Conservation (phyloP, 2,113 vertebrate species). For the Isurus oxyrinchus region DNA sequence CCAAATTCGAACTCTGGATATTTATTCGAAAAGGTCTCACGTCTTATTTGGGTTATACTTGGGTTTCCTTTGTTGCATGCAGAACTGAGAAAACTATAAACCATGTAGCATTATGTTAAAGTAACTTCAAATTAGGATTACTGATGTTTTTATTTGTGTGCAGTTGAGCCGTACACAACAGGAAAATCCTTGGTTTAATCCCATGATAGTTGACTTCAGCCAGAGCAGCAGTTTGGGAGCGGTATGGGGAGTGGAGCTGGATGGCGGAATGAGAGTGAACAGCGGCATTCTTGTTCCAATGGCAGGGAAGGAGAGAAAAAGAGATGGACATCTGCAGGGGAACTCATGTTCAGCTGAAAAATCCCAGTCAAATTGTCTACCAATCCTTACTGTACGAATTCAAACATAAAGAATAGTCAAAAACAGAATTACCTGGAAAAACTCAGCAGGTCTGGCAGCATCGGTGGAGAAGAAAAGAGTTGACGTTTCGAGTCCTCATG, state of each 20-base stretch:
- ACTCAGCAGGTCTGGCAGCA: no score
- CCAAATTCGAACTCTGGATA: not conserved
- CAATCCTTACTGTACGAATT: no score
- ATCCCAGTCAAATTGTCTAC: not conserved
- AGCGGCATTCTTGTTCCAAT: not conserved
- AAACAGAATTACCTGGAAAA: no score
- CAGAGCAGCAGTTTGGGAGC: not conserved
- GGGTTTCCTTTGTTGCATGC: not conserved
- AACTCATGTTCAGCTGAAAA: not conserved
- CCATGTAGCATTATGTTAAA: not conserved
- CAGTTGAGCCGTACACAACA: not conserved
- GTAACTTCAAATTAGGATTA: not conserved
- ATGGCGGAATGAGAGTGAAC: not conserved
- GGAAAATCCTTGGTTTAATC: no score
- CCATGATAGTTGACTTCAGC: not conserved
- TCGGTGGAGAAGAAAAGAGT: no score
- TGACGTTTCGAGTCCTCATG: no score
- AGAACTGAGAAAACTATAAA: not conserved
- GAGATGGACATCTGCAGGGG: not conserved
- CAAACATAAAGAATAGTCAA: not conserved
- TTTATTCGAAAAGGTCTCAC: not conserved
- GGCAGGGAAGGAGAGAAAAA: not conserved
- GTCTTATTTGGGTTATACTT: not conserved
- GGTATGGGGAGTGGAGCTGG: not conserved
- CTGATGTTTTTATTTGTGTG: not conserved